These are phyloP conservation scores for Paragorgia papillata DNA, from an alignment of 92 coral and sea anemone genomes.

Conservation along the genomic window DNA sequence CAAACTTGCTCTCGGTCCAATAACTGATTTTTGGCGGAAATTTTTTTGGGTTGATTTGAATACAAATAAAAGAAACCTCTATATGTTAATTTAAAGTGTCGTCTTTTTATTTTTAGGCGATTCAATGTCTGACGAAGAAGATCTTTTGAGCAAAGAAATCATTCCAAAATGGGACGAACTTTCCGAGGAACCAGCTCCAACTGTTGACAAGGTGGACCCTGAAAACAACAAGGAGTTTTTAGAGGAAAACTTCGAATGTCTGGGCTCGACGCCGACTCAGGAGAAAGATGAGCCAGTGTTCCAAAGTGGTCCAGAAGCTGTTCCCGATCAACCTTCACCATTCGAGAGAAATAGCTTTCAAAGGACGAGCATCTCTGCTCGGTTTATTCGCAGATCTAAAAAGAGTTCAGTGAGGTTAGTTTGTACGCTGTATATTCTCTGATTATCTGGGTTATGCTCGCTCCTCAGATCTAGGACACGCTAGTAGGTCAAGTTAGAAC, in stretches of 20 bases:
- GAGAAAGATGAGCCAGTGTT: conserved; percentile 61
- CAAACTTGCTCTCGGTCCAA: too few species aligned
- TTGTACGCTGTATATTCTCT: too few species aligned
- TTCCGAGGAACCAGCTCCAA: conserved; percentile 42
- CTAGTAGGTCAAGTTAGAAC: too few species aligned
- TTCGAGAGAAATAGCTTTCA: conserved; percentile 41
- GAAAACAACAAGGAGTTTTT: conserved; percentile 60
- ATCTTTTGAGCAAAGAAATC: conserved; percentile 3
- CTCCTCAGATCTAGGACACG: too few species aligned
- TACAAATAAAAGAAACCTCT: too few species aligned
- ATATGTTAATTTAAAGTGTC: too few species aligned
- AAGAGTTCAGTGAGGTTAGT: conserved; percentile 56
- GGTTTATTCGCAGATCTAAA: conserved; percentile 85
- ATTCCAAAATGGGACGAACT: conserved; percentile 45
- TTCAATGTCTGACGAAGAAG: conserved; percentile 29
- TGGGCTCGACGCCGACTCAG: conserved; percentile 73
- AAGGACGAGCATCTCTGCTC: conserved; percentile 89
- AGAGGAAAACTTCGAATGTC: conserved; percentile 81
- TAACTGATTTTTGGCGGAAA: too few species aligned
- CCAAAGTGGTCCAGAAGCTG: conserved; percentile 9
- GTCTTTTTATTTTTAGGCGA: conserved; percentile 16
- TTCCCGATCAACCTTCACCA: conserved; percentile 31
- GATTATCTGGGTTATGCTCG: too few species aligned
- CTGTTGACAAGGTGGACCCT: conserved; percentile 57
- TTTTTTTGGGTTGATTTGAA: too few species aligned